phyloP scores from a whole-genome alignment of 2,888 invertebrate genomes.

The Hypercompe scribonia region DNA sequence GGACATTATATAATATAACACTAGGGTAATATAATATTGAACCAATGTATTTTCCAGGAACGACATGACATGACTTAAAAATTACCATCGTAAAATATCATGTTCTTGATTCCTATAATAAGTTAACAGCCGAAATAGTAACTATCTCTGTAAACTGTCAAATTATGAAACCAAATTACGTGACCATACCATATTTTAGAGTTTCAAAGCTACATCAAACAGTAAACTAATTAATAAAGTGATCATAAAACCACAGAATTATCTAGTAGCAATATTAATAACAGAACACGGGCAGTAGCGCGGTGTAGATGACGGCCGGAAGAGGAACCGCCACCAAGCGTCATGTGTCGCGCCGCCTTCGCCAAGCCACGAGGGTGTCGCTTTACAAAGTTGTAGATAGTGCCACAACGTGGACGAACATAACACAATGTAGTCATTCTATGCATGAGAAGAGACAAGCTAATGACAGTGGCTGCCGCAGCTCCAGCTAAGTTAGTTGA shows the following conservation, averaged over 20 bases:
- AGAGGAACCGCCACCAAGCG: slow-evolving; percentile 29
- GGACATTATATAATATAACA: too few relatives aligned
- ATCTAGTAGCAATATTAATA: slow-evolving; percentile 36
- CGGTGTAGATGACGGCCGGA: slow-evolving; percentile 37
- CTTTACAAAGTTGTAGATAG: slow-evolving; percentile 43
- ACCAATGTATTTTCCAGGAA: too few relatives aligned
- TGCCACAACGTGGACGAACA: not conserved
- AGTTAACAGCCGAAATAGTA: not conserved
- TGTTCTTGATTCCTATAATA: not conserved
- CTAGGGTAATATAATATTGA: too few relatives aligned
- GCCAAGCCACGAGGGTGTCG: slow-evolving; percentile 39
- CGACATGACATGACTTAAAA: too few relatives aligned
- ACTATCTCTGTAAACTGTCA: not conserved
- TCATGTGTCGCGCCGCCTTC: slow-evolving; percentile 7
- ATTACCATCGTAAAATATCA: too few relatives aligned
- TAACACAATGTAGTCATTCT: not conserved
- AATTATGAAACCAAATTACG: not conserved
- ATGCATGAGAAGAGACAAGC: not conserved
- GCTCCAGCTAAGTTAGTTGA: not conserved
- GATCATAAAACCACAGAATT: slow-evolving; percentile 12
- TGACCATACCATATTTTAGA: not conserved
- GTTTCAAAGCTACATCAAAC: slow-evolving; percentile 23
- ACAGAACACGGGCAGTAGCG: not conserved
- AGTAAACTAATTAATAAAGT: slow-evolving; percentile 11
- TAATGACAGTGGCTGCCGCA: not conserved